Conservation (phyloP, 2,888 invertebrate species). For the Venustoraphidia nigricollis region DNA sequence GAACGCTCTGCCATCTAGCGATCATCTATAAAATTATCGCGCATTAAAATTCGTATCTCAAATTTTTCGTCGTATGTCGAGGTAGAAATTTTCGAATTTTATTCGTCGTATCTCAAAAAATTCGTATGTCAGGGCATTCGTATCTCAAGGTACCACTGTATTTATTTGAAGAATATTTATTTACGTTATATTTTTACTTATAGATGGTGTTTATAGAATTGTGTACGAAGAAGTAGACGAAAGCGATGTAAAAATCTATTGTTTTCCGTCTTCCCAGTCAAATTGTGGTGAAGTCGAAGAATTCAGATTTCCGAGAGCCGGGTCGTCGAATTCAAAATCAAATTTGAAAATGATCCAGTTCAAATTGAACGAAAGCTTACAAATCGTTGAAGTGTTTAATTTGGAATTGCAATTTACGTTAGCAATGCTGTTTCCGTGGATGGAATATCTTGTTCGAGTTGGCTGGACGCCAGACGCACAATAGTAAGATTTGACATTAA, state of each 20-base stretch:
- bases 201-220: slow-evolving; percentile 64
- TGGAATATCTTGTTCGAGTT: slow-evolving; percentile 87
- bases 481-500: slow-evolving; percentile 44
- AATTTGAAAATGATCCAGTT: slow-evolving; percentile 75
- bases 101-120: no score
- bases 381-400: slow-evolving; percentile 60
- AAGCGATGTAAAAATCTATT: slow-evolving; percentile 80
- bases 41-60: no score
- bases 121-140: no score
- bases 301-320: slow-evolving; percentile 76
- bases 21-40: no score
- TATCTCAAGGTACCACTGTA: no score
- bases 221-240: slow-evolving; percentile 80
- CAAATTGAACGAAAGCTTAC: slow-evolving; percentile 42
- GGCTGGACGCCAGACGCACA: slow-evolving; percentile 91
- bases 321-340: slow-evolving; percentile 82
- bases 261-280: slow-evolving; percentile 70
- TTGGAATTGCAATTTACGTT: slow-evolving; percentile 61
- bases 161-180: no score
- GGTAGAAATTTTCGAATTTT: no score
- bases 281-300: slow-evolving; percentile 71
- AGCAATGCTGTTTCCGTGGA: slow-evolving; percentile 75
- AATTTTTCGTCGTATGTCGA: no score
- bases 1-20: no score
- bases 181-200: slow-evolving; percentile 11